Evolutionary conservation across 2,113 vertebrate species (phyloP), one percentile per base, ranked within the genome.

Genomic region (Hassar affinis): DNA sequence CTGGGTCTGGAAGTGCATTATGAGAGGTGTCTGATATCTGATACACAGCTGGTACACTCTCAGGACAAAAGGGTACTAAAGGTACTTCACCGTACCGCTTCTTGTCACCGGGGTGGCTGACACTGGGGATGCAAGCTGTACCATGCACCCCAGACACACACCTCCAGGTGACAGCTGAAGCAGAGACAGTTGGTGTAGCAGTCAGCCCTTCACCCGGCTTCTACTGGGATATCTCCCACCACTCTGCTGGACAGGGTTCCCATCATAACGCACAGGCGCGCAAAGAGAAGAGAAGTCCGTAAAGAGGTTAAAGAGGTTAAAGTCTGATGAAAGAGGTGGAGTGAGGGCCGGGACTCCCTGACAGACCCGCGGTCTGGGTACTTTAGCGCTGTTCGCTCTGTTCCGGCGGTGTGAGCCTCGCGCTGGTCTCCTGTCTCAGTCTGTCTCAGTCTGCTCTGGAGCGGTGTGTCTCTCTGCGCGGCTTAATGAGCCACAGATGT

Each of bases 361-460:
- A 59, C 74, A 68, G 74, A 61, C 62, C 25, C 49, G 80, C 54
- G 35, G 38, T 61, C 61, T 82, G 42, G 59, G 75, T 82, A 75
- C 75, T 75, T 72, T 71, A 76, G 72, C 78, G 47, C 57, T 85
- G 57, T 45, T 66, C 75, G 27, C 45, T 35, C 33, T 27, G 66
- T 66, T 27, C 66, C 75, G 51, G 68, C 52, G 52, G 47, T 64
- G 22, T 49, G 17, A 80, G 59, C 59, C 20, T 81, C 42, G 62
- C 84, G 25, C 30, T 76, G 38, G 87, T 84, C 61, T 6, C 6
- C 33, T 72, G 71, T 4, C 56, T 82, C 68, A 79, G 62, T 85
- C 42, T 64, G 81, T 81, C 22, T 11, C 27, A 69, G 15, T 79
- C 1, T 52, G n/a, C n/a, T n/a, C n/a, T n/a, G n/a, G n/a, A n/a